Evolutionary conservation across 2,797 vertebrate genomes (phyloP), one percentile per base, ranked within the genome.

Genomic region (Acanthopagrus latus): DNA sequence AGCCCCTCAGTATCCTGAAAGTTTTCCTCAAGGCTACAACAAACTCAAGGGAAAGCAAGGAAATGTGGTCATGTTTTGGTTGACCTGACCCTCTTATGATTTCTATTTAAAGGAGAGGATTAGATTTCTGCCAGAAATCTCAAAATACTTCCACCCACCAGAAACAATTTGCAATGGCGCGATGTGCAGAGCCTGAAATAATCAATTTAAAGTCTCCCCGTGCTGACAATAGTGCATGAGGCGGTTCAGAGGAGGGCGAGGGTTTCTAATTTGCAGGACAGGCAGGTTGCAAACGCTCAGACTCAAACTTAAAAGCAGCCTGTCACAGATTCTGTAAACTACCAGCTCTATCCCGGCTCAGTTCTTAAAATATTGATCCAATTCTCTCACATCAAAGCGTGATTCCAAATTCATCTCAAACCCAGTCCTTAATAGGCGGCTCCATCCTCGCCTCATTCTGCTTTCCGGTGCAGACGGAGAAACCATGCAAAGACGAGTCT

Each of bases 321-420:
- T 44, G 47, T 52, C 74, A 64, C 56, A 50, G 63, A 68, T 76
- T 67, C 16, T 38, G 56, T 76, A 64, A 79, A 74, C 57, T n/a
- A 76, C 55, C 50, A 54, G 78, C 81, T 75, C 57, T 9, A 65
- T 60, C 10, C 8, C 21, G 4, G 56, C 80, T 71, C 68, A 46
- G 56, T 48, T 80, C 59, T 48, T 76, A 62, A 83, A 79, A 83
- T 69, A 79, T 76, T 75, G 72, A 85, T 87, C 64, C 69, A 63
- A 83, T 75, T 76, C 78, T 76, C 71, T 50, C 4, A 64, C 64
- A 54, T 77, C 58, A 64, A 85, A 80, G 72, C 23, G 4, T 23
- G 50, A 83, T 60, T 81, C 57, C 64, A 78, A 64, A 86, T 84
- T 66, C 65, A 56, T 84, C 72, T 75, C 55, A 33, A 80, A 76